A percentile compares a stretch with the other conserved stretches of the same genome.
These are phyloP conservation scores for Chiloscyllium punctatum DNA, from an alignment of 2,797 vertebrate species.

Conservation along the genomic window DNA sequence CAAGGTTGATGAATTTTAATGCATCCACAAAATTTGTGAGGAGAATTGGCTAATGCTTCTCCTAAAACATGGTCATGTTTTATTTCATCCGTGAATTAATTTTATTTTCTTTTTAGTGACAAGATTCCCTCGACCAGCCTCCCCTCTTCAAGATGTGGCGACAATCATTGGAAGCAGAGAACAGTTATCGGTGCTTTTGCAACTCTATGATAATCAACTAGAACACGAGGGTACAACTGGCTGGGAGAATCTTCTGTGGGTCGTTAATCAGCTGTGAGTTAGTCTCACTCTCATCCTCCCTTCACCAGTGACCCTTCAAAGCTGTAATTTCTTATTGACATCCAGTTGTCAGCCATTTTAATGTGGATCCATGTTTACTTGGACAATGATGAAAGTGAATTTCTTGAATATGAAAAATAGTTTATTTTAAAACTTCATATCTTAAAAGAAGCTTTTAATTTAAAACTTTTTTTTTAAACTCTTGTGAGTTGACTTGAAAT, in stretches of 20 bases:
- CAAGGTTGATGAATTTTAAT: not conserved
- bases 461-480: not conserved
- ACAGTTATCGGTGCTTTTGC: slow-evolving; percentile 74
- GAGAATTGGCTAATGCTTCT: not conserved
- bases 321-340: not conserved
- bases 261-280: slow-evolving; percentile 96
- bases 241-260: slow-evolving; percentile 95
- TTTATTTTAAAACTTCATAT: not conserved
- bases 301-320: not conserved
- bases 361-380: not conserved
- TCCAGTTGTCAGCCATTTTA: not conserved
- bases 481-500: not conserved
- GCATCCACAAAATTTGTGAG: not conserved
- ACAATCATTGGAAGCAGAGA: slow-evolving; percentile 87
- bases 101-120: slow-evolving; percentile 67
- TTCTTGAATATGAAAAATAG: not conserved
- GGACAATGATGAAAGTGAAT: not conserved
- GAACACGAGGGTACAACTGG: slow-evolving; percentile 93
- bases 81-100: slow-evolving; percentile 39
- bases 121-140: slow-evolving; percentile 84
- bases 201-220: slow-evolving; percentile 91
- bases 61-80: slow-evolving; percentile 38
- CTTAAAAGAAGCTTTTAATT: not conserved
- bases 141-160: slow-evolving; percentile 88
- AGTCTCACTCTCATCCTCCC: not conserved